phyloP scores from a whole-genome alignment of 2,113 vertebrate genomes.

The Cygnus buccinator region DNA sequence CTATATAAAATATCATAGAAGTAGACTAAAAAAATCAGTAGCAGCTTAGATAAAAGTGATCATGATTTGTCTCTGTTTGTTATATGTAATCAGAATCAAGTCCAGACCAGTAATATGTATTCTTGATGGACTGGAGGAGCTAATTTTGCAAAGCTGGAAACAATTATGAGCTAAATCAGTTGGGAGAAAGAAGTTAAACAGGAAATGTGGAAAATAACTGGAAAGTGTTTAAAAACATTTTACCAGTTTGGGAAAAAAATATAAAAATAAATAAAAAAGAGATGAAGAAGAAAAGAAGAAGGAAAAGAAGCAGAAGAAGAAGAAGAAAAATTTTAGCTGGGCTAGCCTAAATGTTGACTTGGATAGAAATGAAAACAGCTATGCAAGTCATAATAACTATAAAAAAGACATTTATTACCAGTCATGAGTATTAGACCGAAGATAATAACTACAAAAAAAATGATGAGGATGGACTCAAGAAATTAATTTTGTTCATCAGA shows the following conservation, averaged over 20 bases:
- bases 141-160: conserved; percentile 62
- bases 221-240: conserved; percentile 50
- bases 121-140: conserved; percentile 36
- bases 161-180: conserved; percentile 48
- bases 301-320: no score
- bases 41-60: conserved; percentile 23
- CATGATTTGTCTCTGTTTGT: conserved; percentile 36
- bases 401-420: not conserved
- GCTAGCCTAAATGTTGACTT: conserved; percentile 11
- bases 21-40: not conserved
- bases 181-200: conserved; percentile 55
- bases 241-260: not conserved
- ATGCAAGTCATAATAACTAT: conserved; percentile 23
- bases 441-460: not conserved
- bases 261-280: no score
- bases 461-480: not conserved
- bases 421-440: not conserved
- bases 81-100: conserved; percentile 42
- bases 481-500: not conserved
- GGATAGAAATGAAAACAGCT: not conserved
- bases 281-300: not conserved
- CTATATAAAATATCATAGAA: not conserved
- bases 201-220: conserved; percentile 57
- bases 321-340: not conserved
- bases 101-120: conserved; percentile 21